phyloP scores from a whole-genome alignment of 2,888 invertebrate species.

The Marronus borbonicus region DNA sequence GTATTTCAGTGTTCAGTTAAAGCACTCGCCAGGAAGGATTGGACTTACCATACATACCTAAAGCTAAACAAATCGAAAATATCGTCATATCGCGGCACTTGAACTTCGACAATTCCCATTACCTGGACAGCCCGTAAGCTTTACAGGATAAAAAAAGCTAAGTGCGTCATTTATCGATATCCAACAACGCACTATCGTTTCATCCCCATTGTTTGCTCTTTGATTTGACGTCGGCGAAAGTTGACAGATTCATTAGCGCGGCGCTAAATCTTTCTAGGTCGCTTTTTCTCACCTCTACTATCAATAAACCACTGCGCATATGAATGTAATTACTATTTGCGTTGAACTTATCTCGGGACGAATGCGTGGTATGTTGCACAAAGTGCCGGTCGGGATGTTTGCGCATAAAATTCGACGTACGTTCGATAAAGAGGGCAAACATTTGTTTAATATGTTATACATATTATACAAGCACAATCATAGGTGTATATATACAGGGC shows the following conservation, averaged over 20 bases:
- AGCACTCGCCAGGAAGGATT: no score
- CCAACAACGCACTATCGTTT: not conserved
- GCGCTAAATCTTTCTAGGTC: not conserved
- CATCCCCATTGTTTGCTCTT: not conserved
- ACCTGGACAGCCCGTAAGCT: no score
- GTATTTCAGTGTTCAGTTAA: no score
- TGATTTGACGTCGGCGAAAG: not conserved
- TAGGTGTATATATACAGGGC: not conserved
- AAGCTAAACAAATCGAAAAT: no score
- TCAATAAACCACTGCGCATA: not conserved
- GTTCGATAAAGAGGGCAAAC: not conserved
- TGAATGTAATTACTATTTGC: no score
- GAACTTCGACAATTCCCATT: no score
- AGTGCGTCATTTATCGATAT: not conserved
- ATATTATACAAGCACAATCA: not conserved
- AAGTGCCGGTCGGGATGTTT: not conserved
- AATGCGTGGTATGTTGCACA: not conserved
- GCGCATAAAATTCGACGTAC: not conserved
- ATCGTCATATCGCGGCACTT: no score
- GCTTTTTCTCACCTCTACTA: not conserved
- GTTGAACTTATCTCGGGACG: no score
- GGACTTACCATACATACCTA: no score
- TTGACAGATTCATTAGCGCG: not conserved
- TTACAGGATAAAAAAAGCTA: not conserved
- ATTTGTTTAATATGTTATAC: not conserved